Evolutionary conservation across 2,888 invertebrate species (phyloP).

Genomic region (Dynastes hyllus): DNA sequence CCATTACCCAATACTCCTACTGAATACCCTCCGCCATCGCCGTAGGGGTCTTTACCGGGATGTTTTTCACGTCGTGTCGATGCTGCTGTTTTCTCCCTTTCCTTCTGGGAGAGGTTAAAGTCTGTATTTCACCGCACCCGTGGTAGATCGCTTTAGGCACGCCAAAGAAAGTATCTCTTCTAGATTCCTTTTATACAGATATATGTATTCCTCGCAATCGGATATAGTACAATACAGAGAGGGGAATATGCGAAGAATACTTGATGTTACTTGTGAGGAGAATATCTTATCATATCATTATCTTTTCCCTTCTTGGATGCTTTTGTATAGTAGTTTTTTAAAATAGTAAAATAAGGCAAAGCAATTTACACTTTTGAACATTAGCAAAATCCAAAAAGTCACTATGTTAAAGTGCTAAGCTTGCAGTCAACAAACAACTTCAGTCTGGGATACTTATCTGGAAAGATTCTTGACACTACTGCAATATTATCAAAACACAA

Average conservation of each 20-base stretch:
- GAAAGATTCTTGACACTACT: too few relatives aligned
- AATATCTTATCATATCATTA: not conserved
- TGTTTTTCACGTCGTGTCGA: not conserved
- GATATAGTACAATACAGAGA: not conserved
- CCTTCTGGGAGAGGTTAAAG: not conserved
- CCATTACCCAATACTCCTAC: not conserved
- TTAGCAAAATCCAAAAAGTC: too few relatives aligned
- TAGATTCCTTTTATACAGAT: not conserved
- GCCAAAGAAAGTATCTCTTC: not conserved
- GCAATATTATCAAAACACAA: too few relatives aligned
- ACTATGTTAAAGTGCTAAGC: too few relatives aligned
- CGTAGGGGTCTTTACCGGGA: too few relatives aligned
- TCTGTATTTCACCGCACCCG: not conserved
- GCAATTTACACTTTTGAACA: too few relatives aligned
- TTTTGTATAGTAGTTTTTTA: too few relatives aligned
- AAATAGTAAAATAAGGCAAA: too few relatives aligned
- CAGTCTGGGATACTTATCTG: too few relatives aligned
- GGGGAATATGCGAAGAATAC: not conserved
- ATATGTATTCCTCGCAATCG: constrained; percentile 4
- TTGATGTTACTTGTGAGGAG: not conserved
- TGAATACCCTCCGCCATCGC: too few relatives aligned
- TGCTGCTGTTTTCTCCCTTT: not conserved
- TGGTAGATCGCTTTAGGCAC: not conserved
- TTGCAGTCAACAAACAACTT: too few relatives aligned
- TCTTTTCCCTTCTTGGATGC: too few relatives aligned